These are phyloP conservation scores for Nothoprocta perdicaria DNA, from an alignment of 2,113 vertebrate species.

Conservation along the genomic window DNA sequence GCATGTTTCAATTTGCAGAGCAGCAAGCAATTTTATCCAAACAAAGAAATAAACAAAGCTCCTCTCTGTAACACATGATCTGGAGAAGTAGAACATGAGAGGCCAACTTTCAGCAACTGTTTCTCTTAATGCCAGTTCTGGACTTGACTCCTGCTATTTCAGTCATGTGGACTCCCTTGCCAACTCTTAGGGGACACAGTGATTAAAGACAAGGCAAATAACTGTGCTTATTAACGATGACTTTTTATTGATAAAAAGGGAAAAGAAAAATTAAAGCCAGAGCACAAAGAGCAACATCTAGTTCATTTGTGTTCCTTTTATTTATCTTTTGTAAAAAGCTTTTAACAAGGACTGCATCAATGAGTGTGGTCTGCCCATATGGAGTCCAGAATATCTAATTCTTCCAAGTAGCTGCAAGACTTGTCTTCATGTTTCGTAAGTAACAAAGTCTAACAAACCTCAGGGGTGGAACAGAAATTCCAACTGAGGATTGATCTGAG, in stretches of 20 bases:
- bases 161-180: not conserved
- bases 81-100: constrained; percentile 18
- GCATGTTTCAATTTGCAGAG: not conserved
- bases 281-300: not conserved
- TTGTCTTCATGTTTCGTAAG: not conserved
- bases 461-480: not conserved
- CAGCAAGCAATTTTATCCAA: constrained; percentile 26
- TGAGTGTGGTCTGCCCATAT: not conserved
- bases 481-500: not conserved
- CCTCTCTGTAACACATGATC: not conserved
- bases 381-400: not conserved
- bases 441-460: not conserved
- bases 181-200: not conserved
- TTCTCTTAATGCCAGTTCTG: constrained; percentile 9
- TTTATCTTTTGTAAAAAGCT: not conserved
- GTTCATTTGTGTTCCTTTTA: not conserved
- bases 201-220: constrained; percentile 27
- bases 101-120: not conserved
- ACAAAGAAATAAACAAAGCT: constrained; percentile 2
- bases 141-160: not conserved
- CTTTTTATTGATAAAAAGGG: not conserved
- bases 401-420: not conserved
- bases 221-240: not conserved
- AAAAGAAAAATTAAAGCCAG: not conserved
- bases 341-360: not conserved